These are phyloP conservation scores for Pyrochroa serraticornis DNA, from an alignment of 2,888 invertebrate genomes.

Conservation along the genomic window DNA sequence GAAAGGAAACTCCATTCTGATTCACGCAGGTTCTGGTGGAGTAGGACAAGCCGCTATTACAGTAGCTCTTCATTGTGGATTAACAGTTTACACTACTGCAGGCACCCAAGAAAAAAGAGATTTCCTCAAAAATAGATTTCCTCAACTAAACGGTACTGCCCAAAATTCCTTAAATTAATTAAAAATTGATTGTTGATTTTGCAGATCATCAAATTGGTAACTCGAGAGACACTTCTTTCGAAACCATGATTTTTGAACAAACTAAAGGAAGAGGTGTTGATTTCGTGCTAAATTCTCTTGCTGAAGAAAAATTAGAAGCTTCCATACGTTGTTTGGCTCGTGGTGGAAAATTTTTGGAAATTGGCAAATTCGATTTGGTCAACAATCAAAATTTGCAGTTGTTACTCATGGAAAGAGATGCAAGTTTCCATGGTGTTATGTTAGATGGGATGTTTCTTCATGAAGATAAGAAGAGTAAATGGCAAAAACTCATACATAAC, in stretches of 20 bases:
- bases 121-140: slow-evolving; percentile 64
- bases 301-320: slow-evolving; percentile 85
- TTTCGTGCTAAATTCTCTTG: slow-evolving; percentile 68
- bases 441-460: slow-evolving; percentile 61
- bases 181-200: neutral
- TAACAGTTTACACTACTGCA: slow-evolving; percentile 75
- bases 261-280: slow-evolving; percentile 85
- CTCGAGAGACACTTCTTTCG: slow-evolving; percentile 86
- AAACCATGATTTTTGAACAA: slow-evolving; percentile 77
- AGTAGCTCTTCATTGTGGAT: slow-evolving; percentile 68
- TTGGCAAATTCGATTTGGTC: slow-evolving; percentile 81
- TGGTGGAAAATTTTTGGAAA: slow-evolving; percentile 76
- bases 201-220: slow-evolving; percentile 60
- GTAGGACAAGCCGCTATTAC: slow-evolving; percentile 82
- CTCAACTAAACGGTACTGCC: slow-evolving; percentile 45
- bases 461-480: neutral
- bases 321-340: slow-evolving; percentile 65
- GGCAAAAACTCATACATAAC: neutral
- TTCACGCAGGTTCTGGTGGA: slow-evolving; percentile 71
- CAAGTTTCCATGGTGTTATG: slow-evolving; percentile 79
- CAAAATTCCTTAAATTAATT: no score
- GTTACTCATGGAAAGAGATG: slow-evolving; percentile 72
- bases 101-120: slow-evolving; percentile 68
- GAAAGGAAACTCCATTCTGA: slow-evolving; percentile 58
- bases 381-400: slow-evolving; percentile 66